Percentiles rank a stretch among this genome's conserved stretches.
These are phyloP conservation scores for Antitype chi DNA, from an alignment of 2,888 invertebrate genomes.

Conservation along the genomic window DNA sequence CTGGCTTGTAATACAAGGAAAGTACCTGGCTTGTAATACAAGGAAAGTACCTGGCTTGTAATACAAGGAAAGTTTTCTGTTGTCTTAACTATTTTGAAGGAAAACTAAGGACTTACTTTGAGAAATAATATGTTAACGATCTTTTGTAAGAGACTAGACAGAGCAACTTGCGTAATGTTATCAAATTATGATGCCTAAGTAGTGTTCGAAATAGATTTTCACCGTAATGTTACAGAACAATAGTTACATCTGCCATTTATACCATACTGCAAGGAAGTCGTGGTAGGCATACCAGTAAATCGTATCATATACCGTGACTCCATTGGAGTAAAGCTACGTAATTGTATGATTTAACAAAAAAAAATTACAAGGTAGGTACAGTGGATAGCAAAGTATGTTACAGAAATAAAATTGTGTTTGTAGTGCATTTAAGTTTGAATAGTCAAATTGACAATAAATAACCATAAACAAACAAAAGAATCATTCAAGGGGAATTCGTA, in stretches of 20 bases:
- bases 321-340: not conserved
- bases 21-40: slow-evolving; percentile 22
- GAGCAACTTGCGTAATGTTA: not conserved
- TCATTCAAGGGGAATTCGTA: no score
- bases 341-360: not conserved
- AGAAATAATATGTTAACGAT: slow-evolving; percentile 6
- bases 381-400: no score
- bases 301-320: no score
- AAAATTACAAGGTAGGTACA: not conserved
- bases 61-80: slow-evolving; percentile 38
- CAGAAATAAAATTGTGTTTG: no score
- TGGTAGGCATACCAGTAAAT: not conserved
- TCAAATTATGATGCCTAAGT: not conserved
- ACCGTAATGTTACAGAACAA: not conserved
- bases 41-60: slow-evolving; percentile 26
- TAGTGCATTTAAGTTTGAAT: no score
- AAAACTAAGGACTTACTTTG: slow-evolving; percentile 16
- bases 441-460: no score
- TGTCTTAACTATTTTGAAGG: slow-evolving; percentile 19
- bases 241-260: not conserved
- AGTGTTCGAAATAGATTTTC: not conserved
- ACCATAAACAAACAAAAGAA: no score
- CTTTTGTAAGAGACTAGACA: no score
- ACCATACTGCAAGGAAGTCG: not conserved
- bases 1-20: slow-evolving; percentile 11